Evolutionary conservation across 2,113 vertebrate genomes (phyloP), one percentile per base, ranked within the genome.

Genomic region (Labeo rohita): DNA sequence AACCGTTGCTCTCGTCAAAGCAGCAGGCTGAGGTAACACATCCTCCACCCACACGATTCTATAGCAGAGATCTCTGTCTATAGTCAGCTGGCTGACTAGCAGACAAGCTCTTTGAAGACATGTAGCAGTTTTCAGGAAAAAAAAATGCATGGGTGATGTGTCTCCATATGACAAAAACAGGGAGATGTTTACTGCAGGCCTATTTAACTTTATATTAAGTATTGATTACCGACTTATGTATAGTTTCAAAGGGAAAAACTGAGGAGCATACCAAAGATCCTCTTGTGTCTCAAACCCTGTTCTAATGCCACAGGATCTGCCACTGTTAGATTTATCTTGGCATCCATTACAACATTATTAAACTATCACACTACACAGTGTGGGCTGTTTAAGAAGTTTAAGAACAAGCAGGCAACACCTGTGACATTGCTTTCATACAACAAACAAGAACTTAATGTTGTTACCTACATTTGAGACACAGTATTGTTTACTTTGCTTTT

Each of bases 1-100:
- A 43, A 72, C 79, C 65, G 34, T 81, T 34, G 15, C 83, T 70
- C 70, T 85, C 85, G 50, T 88, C 87, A 88, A 81, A 85, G 72
- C 73, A 12, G 28, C 54, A 56, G 16, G 49, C 73, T 75, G 12
- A 47, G 43, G 70, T 74, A 85, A 85, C 84, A 85, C 52, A 75
- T 45, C 83, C 85, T 68, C 50, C 49, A 83, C 54, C 11, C 65
- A 83, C 63, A 79, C 68, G 18, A 88, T 73, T 86, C 50, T 39
- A 61, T 39, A 75, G 15, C 45, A 49, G 36, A 59, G 28, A 8
- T 39, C 61, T 59, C 61, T 49, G 39, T 39, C 65, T 16, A 68
- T 68, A 36, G 65, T 36, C 65, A 36, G 3, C 28, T 0, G 34
- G 6, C 65, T 66, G 34, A 2, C 1, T 68, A 68, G 34, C 34